Base-by-base conservation (phyloP, 2,797 vertebrate genomes). In the Smutsia temminckii region DNA sequence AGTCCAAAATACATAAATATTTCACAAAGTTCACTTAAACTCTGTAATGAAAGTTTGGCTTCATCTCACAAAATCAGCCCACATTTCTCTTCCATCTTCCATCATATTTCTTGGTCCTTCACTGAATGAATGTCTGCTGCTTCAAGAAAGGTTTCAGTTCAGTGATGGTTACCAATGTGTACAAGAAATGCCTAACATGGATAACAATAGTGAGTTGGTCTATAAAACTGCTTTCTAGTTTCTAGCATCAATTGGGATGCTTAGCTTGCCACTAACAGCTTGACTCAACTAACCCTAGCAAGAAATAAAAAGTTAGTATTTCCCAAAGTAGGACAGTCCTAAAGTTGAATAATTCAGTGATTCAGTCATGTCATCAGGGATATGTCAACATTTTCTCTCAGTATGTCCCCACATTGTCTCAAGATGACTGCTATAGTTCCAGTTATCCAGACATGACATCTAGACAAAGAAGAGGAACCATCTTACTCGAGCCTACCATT, bases 1-100 rank as follows among this genome's bases (percentile, higher is more conserved):
- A 91, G 40, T 49, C 25, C 27, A 61, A 53, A 49, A 61, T 55
- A 13, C 4, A 2, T 64, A 90, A 90, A 83, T 83, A 89, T 68
- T 85, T 85, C 46, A 46, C 11, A 93, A 83, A 81, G 12, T 86
- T 93, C 21, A 51, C 32, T 92, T 92, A 69, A 87, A 90, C 72
- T 89, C 80, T 80, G 51, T 34, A 66, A 55, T 12, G 23, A 57
- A 40, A 79, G 9, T 46, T 68, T 68, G 55, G 13, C 34, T 87
- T 92, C 6, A 79, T 63, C 17, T 80, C 75, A 64, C 17, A 64
- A 95, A 93, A 79, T 53, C 14, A 87, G 29, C 23, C 42, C 2
- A 13, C 34, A 3, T 89, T 46, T 79, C 53, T 87, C n/a, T 84
- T 46, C n/a, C 29, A 37, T 87, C n/a, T 84, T 46, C n/a, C 23